Conservation (phyloP, 1,140 invertebrate genomes). For the Procambarus clarkii region DNA sequence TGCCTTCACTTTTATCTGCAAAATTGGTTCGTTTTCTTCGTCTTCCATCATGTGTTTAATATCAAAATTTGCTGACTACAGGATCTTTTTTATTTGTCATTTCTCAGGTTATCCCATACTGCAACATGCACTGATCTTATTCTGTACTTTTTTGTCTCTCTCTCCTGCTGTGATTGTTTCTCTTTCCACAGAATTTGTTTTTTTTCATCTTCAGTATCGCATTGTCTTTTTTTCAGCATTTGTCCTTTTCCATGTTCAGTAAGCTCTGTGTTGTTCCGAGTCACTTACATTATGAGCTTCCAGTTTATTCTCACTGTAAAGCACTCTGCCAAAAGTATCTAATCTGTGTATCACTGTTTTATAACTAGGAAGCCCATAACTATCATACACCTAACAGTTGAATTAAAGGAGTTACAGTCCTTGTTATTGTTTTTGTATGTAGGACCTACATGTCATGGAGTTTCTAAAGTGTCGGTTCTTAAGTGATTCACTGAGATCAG, state of each 20-base stretch:
- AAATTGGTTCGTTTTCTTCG: not conserved
- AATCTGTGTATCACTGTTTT: not conserved
- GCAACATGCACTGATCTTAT: not conserved
- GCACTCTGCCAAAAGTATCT: slow-evolving; percentile 12
- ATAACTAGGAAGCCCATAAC: slow-evolving; percentile 21
- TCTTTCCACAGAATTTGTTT: not conserved
- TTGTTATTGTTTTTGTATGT: not conserved
- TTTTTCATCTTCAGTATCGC: not conserved
- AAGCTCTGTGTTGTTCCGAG: not conserved
- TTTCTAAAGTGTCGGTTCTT: slow-evolving; percentile 16
- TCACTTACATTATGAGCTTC: not conserved
- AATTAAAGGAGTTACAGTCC: slow-evolving; percentile 14
- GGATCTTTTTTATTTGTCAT: not conserved
- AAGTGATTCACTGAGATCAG: slow-evolving; percentile 10
- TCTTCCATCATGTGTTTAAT: not conserved
- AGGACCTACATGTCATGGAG: slow-evolving; percentile 28
- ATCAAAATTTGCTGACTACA: not conserved
- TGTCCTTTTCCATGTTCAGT: not conserved
- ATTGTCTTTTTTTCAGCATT: not conserved
- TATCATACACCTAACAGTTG: slow-evolving; percentile 5
- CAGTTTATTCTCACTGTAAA: not conserved
- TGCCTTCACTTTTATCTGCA: not conserved
- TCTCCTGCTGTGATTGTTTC: not conserved
- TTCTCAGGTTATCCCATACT: not conserved
- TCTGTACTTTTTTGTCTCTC: not conserved